phyloP scores from a whole-genome alignment of 2,113 vertebrate species.

The Pampusana beccarii region DNA sequence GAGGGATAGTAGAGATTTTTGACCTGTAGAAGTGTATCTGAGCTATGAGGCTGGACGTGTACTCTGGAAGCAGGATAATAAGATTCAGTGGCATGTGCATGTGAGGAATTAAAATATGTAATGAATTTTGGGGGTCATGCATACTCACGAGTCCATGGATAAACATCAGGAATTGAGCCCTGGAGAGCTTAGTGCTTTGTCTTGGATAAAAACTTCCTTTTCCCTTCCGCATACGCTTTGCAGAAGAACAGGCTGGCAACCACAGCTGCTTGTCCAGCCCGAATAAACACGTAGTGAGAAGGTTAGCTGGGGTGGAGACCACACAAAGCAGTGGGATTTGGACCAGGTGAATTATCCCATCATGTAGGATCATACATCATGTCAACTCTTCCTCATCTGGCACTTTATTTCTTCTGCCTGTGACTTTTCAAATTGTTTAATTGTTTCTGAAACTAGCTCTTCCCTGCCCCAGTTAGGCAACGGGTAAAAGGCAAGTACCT shows the following conservation, averaged over 20 bases:
- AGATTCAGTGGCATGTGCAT: not conserved
- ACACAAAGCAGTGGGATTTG: not conserved
- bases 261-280: not conserved
- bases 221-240: not conserved
- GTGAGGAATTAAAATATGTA: not conserved
- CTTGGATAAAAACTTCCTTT: conserved; percentile 16
- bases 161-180: not conserved
- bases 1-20: not conserved
- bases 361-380: too few relatives aligned
- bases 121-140: not conserved
- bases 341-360: not conserved
- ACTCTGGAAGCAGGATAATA: not conserved
- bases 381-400: not conserved
- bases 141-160: not conserved
- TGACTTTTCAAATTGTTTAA: not conserved
- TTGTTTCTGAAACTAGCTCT: not conserved
- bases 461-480: not conserved
- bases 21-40: not conserved
- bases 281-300: not conserved
- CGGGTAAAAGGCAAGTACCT: not conserved
- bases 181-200: conserved; percentile 8
- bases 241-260: conserved; percentile 3
- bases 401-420: not conserved
- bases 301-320: not conserved
- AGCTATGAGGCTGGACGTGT: not conserved